These are phyloP conservation scores for Urocolius indicus DNA, from an alignment of 2,113 vertebrate species.

Conservation along the genomic window DNA sequence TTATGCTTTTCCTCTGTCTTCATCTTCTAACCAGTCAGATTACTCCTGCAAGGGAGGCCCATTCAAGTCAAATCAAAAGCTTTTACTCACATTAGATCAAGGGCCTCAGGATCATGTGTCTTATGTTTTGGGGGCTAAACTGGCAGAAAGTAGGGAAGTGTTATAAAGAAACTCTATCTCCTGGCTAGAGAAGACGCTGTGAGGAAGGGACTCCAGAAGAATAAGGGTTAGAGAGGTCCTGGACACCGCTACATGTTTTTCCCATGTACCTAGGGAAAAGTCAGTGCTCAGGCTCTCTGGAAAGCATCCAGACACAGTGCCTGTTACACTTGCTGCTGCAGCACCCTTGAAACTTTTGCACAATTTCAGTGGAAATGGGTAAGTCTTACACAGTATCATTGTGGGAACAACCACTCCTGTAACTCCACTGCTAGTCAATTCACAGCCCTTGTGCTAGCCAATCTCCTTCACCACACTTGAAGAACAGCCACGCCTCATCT, in stretches of 20 bases:
- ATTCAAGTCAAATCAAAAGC: not conserved
- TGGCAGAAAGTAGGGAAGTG: not conserved
- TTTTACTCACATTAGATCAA: not conserved
- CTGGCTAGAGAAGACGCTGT: not conserved
- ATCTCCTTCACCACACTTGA: not conserved
- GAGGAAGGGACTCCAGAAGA: not conserved
- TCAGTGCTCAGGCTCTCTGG: not conserved
- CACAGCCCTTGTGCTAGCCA: not conserved
- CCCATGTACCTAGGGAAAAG: not conserved
- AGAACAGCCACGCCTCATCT: not conserved
- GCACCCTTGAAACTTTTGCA: not conserved
- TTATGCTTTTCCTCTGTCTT: not conserved
- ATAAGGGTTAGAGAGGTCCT: not conserved
- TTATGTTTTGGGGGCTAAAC: not conserved
- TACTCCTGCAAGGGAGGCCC: not conserved
- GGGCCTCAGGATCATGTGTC: not conserved
- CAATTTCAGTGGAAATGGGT: not conserved
- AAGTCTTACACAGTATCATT: not conserved
- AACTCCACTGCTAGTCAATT: not conserved
- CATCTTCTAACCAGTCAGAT: not conserved
- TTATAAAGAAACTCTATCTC: not conserved
- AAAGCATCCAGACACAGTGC: not conserved
- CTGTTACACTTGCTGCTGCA: not conserved
- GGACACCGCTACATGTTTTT: not conserved
- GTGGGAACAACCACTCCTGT: not conserved